phyloP scores from a whole-genome alignment of 2,888 invertebrate genomes.

The Cerastoderma edule region DNA sequence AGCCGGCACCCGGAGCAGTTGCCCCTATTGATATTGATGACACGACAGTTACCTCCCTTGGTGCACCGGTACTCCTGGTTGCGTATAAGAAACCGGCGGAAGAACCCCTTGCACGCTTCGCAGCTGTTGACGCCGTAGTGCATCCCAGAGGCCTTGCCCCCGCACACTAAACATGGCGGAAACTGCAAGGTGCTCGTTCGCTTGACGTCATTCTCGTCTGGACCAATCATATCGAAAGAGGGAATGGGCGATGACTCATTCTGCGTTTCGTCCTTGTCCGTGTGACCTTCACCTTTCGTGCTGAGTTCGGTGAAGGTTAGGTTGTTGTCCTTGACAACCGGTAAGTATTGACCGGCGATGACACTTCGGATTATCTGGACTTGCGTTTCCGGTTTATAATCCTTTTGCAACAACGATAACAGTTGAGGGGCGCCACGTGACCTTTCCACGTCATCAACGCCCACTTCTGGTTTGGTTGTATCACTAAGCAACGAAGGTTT shows the following conservation, averaged over 20 bases:
- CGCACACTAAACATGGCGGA: slow-evolving; percentile 59
- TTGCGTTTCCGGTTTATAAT: slow-evolving; percentile 8
- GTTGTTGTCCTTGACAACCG: slow-evolving; percentile 7
- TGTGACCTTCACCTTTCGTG: background rate
- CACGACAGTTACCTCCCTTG: slow-evolving; percentile 47
- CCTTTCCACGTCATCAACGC: background rate
- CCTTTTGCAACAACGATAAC: background rate
- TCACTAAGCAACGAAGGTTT: background rate
- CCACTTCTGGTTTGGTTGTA: background rate
- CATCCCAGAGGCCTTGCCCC: slow-evolving; percentile 53
- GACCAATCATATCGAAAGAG: too few species aligned
- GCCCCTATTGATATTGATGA: slow-evolving; percentile 51
- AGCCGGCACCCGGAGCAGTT: slow-evolving; percentile 60
- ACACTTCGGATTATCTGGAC: slow-evolving; percentile 13
- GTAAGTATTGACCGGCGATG: slow-evolving; percentile 13
- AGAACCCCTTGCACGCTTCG: slow-evolving; percentile 62
- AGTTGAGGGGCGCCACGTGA: background rate
- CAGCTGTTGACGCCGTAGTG: slow-evolving; percentile 61
- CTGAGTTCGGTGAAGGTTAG: background rate
- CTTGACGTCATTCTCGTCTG: slow-evolving; percentile 12
- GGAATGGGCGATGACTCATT: too few species aligned
- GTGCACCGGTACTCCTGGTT: slow-evolving; percentile 57
- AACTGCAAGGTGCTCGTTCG: slow-evolving; percentile 50
- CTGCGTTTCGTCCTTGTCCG: background rate
- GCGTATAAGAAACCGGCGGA: slow-evolving; percentile 46